Evolutionary conservation across 2,113 vertebrate genomes (phyloP), one percentile per base, ranked within the genome.

Genomic region (Mormyrus iriodes): DNA sequence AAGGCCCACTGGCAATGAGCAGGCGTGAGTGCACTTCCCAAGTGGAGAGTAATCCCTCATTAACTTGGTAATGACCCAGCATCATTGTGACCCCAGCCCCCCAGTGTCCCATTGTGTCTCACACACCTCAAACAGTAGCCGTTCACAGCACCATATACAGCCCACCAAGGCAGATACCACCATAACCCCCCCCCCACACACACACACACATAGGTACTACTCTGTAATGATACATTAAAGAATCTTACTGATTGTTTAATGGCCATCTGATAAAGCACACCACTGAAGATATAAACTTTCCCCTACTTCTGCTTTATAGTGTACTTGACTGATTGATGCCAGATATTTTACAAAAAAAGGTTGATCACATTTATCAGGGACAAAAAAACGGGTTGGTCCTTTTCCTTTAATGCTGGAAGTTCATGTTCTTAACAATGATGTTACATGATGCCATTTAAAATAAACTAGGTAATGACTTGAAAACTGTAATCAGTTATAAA

Each of bases 11-110:
- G 0, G 86, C 90, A 88, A 79, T 35, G 88, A 85, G 89, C 48
- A 2, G 17, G 87, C 10, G 79, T 19, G 76, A 76, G 24, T 21
- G 27, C 24, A 46, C 46, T 4, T 51, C 39, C 52, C 83, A 58
- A 51, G 65, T 89, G 90, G 89, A 61, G 90, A 48, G 90, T 94
- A 95, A 95, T 94, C 53, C 93, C 92, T 95, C 93, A 94, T 92
- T 95, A 93, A 90, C 87, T 91, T 91, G 91, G 90, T 92, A 94
- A 92, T 93, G 93, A 94, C 82, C 51, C 46, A 61, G 88, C 46
- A 27, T 35, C 86, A 83, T 61, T 87, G 39, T 44, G 31, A 2
- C 84, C 5, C 61, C 86, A 87, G 73, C 49, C 65, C 84, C 48
- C 84, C 31, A 44, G 58, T 82, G 88, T 61, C 53, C 65, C 84